These are phyloP conservation scores for Apodemus sylvaticus DNA, from an alignment of 2,113 vertebrate genomes.

Conservation along the genomic window DNA sequence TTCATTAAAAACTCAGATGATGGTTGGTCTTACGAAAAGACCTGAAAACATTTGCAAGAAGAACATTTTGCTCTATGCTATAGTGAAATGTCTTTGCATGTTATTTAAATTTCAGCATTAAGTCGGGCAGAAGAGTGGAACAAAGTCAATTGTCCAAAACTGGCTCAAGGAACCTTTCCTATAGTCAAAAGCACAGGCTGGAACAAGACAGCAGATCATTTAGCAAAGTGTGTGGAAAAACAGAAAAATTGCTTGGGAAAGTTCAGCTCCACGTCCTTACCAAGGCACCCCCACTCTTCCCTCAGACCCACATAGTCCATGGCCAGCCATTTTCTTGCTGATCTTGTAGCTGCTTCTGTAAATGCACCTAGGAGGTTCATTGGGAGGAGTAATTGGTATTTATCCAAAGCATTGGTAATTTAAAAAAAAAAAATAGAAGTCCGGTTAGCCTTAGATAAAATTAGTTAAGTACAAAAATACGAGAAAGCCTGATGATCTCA, in stretches of 20 bases:
- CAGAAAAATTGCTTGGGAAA: background rate
- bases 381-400: background rate
- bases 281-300: rapidly evolving
- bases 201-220: background rate
- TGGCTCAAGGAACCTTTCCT: background rate
- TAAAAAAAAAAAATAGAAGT: background rate
- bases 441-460: slow-evolving; percentile 45
- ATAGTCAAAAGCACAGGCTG: background rate
- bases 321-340: background rate
- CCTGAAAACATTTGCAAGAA: slow-evolving; percentile 19
- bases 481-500: background rate
- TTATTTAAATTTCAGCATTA: background rate
- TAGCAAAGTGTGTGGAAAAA: background rate
- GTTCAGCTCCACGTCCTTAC: background rate
- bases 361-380: background rate
- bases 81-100: background rate
- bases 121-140: background rate
- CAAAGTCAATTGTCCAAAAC: background rate
- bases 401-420: slow-evolving; percentile 36
- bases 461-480: slow-evolving; percentile 25
- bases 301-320: background rate
- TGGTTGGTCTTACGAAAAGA: slow-evolving; percentile 29
- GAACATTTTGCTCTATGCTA: background rate
- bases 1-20: background rate
- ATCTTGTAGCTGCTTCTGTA: background rate